Percentiles rank a stretch among this genome's conserved stretches.
Conservation (phyloP, 2,797 vertebrate genomes). For the Phataginus tetradactyla region DNA sequence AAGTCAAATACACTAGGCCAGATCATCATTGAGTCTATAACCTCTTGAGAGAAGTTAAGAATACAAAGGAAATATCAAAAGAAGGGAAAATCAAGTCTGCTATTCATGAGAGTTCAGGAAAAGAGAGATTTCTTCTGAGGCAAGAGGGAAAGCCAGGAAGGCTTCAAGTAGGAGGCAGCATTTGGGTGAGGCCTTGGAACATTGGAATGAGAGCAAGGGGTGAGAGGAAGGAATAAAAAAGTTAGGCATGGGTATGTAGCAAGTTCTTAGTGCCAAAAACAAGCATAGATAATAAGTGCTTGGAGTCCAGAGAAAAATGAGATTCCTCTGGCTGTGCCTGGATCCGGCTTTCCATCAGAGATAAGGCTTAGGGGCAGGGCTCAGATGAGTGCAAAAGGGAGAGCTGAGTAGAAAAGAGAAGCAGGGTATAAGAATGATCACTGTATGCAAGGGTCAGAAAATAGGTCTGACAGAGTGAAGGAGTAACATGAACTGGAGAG, state of each 20-base stretch:
- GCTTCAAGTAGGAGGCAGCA: background rate
- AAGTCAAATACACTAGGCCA: background rate
- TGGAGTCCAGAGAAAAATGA: background rate
- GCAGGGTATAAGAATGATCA: background rate
- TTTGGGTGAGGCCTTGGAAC: background rate
- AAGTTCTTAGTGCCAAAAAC: background rate
- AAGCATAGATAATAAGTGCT: background rate
- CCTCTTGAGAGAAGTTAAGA: background rate
- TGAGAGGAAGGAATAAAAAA: background rate
- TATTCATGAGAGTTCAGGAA: background rate
- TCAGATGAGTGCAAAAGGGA: background rate
- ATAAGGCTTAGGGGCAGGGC: background rate
- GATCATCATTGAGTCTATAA: background rate
- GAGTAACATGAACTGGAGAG: background rate
- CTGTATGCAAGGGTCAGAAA: background rate
- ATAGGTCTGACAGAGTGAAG: background rate
- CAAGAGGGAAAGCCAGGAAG: background rate
- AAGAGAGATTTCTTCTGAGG: background rate
- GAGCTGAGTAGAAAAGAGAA: background rate
- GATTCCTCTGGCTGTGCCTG: background rate
- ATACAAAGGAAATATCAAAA: background rate
- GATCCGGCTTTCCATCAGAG: background rate
- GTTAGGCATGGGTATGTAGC: background rate
- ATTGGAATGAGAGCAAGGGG: background rate
- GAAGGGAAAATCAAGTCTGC: background rate